Evolutionary conservation across 2,888 invertebrate genomes (phyloP).

Genomic region (Conchocele bisecta): DNA sequence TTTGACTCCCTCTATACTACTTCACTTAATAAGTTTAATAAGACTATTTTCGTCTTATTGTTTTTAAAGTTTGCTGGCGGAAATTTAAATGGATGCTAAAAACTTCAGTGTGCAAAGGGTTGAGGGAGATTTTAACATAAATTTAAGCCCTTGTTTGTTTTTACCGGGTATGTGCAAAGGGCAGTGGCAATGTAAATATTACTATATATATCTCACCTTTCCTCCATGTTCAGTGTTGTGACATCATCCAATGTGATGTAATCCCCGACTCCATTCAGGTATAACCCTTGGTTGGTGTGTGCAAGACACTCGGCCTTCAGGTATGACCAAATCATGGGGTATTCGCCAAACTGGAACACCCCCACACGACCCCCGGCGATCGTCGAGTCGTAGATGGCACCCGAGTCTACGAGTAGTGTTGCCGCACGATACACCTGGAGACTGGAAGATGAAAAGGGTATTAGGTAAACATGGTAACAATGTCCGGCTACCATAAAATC

Average conservation of each 20-base stretch:
- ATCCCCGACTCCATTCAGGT: conserved; percentile 70
- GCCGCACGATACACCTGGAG: conserved; percentile 61
- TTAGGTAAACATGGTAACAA: too few relatives aligned
- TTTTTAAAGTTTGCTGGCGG: too few relatives aligned
- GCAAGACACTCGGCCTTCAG: conserved; percentile 65
- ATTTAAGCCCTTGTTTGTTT: conserved; percentile 38
- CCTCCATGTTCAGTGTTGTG: conserved; percentile 28
- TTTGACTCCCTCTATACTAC: too few relatives aligned
- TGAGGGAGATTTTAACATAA: conserved; percentile 59
- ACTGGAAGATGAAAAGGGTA: conserved; percentile 31
- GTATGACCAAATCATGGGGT: conserved; percentile 68
- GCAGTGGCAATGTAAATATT: too few relatives aligned
- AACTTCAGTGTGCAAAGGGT: too few relatives aligned
- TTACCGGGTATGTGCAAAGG: too few relatives aligned
- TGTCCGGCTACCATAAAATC: too few relatives aligned
- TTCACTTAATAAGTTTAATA: too few relatives aligned
- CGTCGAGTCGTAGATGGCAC: conserved; percentile 69
- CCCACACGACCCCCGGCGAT: conserved; percentile 74
- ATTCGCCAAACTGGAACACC: conserved; percentile 67
- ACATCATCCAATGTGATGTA: conserved; percentile 60
- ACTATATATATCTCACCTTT: conserved; percentile 36
- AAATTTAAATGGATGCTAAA: too few relatives aligned
- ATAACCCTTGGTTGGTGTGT: conserved; percentile 67
- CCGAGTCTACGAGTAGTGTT: conserved; percentile 69
- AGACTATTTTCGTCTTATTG: too few relatives aligned